Evolutionary conservation across 2,113 vertebrate species (phyloP), one percentile per base, ranked within the genome.

Genomic region (Rhinopomastus cyanomelas): DNA sequence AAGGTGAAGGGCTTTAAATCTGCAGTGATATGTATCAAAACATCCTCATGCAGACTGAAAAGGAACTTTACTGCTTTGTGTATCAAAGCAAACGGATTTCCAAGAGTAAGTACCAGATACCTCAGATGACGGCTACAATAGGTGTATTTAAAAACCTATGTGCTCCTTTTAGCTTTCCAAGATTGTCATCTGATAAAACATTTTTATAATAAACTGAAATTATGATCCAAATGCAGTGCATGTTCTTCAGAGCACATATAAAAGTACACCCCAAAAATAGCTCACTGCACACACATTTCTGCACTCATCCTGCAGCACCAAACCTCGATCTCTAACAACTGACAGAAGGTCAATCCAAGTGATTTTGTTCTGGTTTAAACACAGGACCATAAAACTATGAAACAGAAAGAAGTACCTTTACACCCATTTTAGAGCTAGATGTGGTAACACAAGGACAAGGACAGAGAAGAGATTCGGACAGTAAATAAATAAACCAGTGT

Each of bases 191-290:
- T 91, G 94, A 96, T 78, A 81, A 95, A 96, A 68, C 92, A 48
- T 96, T 96, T 97, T 97, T 93, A 96, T 98, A 97, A 97, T 97
- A 97, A 97, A 97, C 85, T 69, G 74, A 96, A 95, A 91, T 93
- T 71, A 88, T 78, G 89, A 97, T 61, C 55, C 78, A 85, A 48
- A 78, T 48, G 55, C 67, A 60, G 22, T 22, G 76, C 5, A 46
- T 93, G 39, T 87, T 90, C 83, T 91, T 81, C 12, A 8, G 3
- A 20, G 25, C 37, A 46, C 62, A 36, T 19, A n/a, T 0, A 25
- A 17, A 53, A 49, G 25, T 16, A n/a, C 12, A 10, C 6, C 18
- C 8, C 46, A 20, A 21, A 34, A 59, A 16, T 27, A 2, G 20
- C 3, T 36, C 16, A 36, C 49, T n/a, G 30, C 27, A 77, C 53